phyloP scores from a whole-genome alignment of 2,888 invertebrate species.

The Nysson spinosus region DNA sequence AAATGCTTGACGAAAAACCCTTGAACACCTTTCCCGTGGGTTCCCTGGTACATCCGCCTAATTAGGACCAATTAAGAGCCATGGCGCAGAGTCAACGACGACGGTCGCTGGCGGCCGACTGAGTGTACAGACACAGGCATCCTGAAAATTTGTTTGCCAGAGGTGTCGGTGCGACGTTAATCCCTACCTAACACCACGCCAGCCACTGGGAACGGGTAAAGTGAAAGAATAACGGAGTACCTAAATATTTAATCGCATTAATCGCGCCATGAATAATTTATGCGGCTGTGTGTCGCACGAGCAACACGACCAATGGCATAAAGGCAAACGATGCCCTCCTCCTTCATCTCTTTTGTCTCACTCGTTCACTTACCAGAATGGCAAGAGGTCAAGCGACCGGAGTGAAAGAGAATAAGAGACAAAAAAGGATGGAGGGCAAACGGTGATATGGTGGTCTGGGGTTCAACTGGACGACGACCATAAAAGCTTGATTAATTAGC shows the following conservation, averaged over 20 bases:
- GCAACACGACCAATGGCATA: constrained; percentile 13
- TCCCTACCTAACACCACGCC: constrained; percentile 21
- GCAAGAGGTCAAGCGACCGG: background rate
- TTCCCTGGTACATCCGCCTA: constrained; percentile 41
- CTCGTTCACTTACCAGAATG: background rate
- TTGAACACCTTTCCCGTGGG: constrained; percentile 2
- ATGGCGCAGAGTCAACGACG: constrained; percentile 18
- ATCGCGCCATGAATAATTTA: constrained; percentile 61
- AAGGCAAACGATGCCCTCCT: constrained; percentile 24
- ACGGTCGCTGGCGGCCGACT: constrained; percentile 11
- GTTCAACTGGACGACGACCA: constrained; percentile 40
- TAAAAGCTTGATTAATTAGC: constrained; percentile 68
- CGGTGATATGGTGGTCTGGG: constrained; percentile 9
- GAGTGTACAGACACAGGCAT: constrained; percentile 4
- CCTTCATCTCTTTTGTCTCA: constrained; percentile 1
- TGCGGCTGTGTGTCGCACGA: constrained; percentile 35
- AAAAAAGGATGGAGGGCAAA: constrained; percentile 6
- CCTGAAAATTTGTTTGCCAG: constrained; percentile 46
- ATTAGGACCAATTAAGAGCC: constrained; percentile 54
- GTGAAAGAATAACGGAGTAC: constrained; percentile 51
- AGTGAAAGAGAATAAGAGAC: background rate
- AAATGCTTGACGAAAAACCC: constrained; percentile 5
- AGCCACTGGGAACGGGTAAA: constrained; percentile 20
- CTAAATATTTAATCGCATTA: constrained; percentile 61
- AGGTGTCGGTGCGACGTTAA: constrained; percentile 30